phyloP scores from a whole-genome alignment of 2,888 invertebrate genomes.

The Rhagonycha fulva region DNA sequence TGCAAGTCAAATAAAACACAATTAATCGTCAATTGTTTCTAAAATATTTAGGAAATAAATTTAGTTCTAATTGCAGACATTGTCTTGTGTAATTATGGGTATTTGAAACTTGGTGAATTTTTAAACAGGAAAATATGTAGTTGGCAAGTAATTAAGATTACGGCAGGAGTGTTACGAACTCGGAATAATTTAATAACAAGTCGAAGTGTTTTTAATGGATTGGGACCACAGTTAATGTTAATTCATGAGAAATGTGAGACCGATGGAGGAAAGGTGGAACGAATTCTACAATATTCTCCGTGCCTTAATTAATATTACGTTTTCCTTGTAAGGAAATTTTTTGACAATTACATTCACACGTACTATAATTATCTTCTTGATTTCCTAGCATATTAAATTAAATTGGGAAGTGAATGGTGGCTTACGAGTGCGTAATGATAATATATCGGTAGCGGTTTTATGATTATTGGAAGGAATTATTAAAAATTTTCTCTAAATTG shows the following conservation, averaged over 20 bases:
- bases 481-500: slow-evolving; percentile 5
- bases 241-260: slow-evolving; percentile 46
- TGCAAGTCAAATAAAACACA: slow-evolving; percentile 37
- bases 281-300: background rate
- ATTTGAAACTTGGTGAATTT: background rate
- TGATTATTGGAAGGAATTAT: background rate
- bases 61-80: slow-evolving; percentile 3
- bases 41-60: slow-evolving; percentile 31
- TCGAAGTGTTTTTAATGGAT: slow-evolving; percentile 40
- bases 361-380: background rate
- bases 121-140: background rate
- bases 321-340: background rate
- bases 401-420: background rate
- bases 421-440: background rate
- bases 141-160: background rate
- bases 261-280: slow-evolving; percentile 14
- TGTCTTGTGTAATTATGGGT: background rate
- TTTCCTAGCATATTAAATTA: background rate
- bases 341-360: background rate
- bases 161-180: slow-evolving; percentile 30
- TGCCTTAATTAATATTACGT: background rate
- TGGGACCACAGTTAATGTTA: slow-evolving; percentile 44
- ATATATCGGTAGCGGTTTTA: background rate
- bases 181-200: slow-evolving; percentile 43
- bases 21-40: slow-evolving; percentile 39